phyloP scores from a whole-genome alignment of 2,113 vertebrate species.

The Illadopsis cleaveri region DNA sequence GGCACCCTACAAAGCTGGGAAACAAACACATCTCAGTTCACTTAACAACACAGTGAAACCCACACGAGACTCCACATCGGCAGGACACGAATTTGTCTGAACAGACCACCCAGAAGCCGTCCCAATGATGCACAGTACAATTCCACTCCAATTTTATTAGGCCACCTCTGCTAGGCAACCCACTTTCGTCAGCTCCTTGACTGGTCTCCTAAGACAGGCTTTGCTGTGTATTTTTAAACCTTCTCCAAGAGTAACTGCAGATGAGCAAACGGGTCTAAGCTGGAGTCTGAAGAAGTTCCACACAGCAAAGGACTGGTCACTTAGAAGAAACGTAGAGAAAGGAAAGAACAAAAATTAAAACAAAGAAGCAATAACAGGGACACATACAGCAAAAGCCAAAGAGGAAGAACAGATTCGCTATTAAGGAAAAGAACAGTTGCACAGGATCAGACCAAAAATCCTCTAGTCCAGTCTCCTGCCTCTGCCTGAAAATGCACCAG shows the following conservation, averaged over 20 bases:
- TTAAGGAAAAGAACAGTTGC: background rate
- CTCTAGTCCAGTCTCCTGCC: background rate
- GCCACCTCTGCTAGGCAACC: conserved; percentile 27
- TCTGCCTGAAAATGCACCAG: background rate
- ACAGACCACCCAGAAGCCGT: background rate
- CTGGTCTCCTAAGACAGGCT: conserved; percentile 49
- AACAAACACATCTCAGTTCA: conserved; percentile 49
- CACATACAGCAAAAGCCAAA: background rate
- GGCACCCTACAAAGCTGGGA: conserved; percentile 5
- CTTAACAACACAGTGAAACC: conserved; percentile 2
- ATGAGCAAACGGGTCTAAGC: conserved; percentile 5
- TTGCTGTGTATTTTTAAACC: conserved; percentile 43
- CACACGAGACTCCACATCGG: background rate
- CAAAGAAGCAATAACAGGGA: background rate
- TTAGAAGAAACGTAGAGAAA: background rate
- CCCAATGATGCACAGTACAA: conserved; percentile 3
- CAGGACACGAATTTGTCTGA: background rate
- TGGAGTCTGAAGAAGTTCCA: conserved; percentile 19
- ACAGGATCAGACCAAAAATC: background rate
- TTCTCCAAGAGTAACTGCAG: background rate
- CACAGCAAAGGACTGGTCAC: background rate
- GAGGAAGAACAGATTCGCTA: background rate
- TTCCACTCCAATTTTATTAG: conserved; percentile 38
- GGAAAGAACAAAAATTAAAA: conserved; percentile 23
- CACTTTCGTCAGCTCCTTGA: conserved; percentile 25